phyloP scores from a whole-genome alignment of 2,113 vertebrate genomes.

The Jacana jacana region DNA sequence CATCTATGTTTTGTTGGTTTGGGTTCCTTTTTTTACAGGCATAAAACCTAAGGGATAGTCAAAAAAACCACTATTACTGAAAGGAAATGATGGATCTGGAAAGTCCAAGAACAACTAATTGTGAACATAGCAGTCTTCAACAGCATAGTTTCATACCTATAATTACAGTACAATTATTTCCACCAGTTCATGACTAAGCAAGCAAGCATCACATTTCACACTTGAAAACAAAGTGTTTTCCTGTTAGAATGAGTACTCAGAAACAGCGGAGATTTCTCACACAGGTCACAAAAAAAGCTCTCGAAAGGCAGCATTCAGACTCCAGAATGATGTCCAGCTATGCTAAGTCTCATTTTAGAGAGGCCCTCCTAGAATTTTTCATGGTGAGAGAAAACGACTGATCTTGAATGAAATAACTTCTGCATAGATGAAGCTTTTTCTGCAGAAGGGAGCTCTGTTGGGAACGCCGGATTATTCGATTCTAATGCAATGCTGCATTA shows the following conservation, averaged over 20 bases:
- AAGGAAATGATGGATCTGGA: background rate
- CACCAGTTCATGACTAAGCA: background rate
- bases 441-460: background rate
- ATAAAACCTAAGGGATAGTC: background rate
- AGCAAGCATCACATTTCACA: background rate
- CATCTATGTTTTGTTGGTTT: background rate
- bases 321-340: background rate
- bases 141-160: background rate
- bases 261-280: background rate
- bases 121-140: background rate
- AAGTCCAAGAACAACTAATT: background rate
- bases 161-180: background rate
- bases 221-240: background rate
- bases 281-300: background rate
- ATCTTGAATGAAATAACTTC: background rate
- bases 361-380: background rate
- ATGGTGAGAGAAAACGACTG: background rate
- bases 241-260: background rate
- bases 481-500: too few relatives aligned
- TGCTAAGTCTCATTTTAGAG: background rate
- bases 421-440: background rate
- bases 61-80: background rate
- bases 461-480: background rate
- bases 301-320: background rate
- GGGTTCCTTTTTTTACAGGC: fast-evolving